Evolutionary conservation across 2,113 vertebrate species (phyloP), one percentile per base, ranked within the genome.

Genomic region (Gnathonemus longibarbis): DNA sequence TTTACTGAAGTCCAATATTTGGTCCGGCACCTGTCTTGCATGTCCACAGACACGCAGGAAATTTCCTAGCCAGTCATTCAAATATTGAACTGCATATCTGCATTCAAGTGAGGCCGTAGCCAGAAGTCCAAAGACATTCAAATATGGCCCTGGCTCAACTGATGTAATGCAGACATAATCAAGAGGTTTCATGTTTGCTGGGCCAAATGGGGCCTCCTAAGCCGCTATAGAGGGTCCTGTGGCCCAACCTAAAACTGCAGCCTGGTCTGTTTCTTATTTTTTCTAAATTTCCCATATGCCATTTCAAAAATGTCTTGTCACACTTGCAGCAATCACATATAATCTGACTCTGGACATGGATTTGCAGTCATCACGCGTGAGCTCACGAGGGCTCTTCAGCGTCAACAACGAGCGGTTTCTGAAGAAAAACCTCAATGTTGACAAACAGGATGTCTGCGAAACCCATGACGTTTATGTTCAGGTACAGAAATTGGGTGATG

Each of bases 261-360:
- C 74, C 35, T 21, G 27, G 10, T 13, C 62, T 13, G 27, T 27
- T 70, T 70, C 10, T 27, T 27, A 11, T 15, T 70, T 31, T 70
- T 13, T 70, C n/a, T 4, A 70, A 70, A 31, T 31, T 70, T 70
- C 27, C 62, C n/a, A 70, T 31, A 70, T 31, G 10, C 62, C 62
- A 31, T 13, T 70, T 48, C 24, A 53, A 24, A 88, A 58, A n/a
- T 10, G 5, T 88, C 49, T 66, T 89, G 5, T 74, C 31, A 42
- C 45, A 62, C 52, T 93, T 89, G 52, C 88, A 97, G 97, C 94
- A 74, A 92, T 98, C 90, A 94, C 91, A 5, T 98, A 97, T 92
- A 97, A 95, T 19, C 91, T 97, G 90, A 98, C 96, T 15, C 62
- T 98, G 91, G 98, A 99, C 89, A 97, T 97, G 35, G 96, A 98